Conservation (phyloP, 2,113 vertebrate species). For the Malurus elegans region DNA sequence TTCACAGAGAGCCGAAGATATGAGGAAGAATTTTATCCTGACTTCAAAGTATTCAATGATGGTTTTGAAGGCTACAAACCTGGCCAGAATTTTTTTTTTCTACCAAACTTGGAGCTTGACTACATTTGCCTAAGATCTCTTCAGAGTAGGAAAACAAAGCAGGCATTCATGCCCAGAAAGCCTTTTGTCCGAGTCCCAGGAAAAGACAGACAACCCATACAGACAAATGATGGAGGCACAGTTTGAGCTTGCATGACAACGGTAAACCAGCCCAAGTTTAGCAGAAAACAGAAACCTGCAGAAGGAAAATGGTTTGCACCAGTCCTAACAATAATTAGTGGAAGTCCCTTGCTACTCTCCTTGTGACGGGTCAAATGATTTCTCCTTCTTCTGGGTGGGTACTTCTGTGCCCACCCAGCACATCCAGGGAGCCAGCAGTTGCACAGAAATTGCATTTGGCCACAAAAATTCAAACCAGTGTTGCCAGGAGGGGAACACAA, state of each 20-base stretch:
- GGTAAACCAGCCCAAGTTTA: not conserved
- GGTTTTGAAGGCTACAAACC: not conserved
- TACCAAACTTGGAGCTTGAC: not conserved
- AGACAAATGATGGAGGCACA: not conserved
- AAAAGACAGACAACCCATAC: not conserved
- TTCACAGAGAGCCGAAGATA: not conserved
- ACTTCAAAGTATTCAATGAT: not conserved
- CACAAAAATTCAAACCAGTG: not conserved
- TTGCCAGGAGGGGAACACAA: not conserved
- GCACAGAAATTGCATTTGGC: not conserved
- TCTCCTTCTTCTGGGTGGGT: not conserved
- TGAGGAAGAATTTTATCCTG: not conserved
- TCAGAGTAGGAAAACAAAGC: slow-evolving; percentile 33
- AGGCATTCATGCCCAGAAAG: slow-evolving; percentile 11
- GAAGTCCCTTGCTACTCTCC: not conserved
- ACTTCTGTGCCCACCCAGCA: not conserved
- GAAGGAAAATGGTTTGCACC: not conserved
- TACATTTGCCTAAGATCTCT: not conserved
- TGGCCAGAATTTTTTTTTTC: not conserved
- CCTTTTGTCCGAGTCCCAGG: not conserved
- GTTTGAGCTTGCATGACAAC: not conserved
- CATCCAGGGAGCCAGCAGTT: not conserved
- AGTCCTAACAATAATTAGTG: not conserved
- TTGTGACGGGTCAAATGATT: not conserved
- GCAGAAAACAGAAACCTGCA: not conserved